A percentile compares a stretch with the other conserved stretches of the same genome.
phyloP scores from a whole-genome alignment of 2,113 vertebrate genomes.

The Peromyscus leucopus region DNA sequence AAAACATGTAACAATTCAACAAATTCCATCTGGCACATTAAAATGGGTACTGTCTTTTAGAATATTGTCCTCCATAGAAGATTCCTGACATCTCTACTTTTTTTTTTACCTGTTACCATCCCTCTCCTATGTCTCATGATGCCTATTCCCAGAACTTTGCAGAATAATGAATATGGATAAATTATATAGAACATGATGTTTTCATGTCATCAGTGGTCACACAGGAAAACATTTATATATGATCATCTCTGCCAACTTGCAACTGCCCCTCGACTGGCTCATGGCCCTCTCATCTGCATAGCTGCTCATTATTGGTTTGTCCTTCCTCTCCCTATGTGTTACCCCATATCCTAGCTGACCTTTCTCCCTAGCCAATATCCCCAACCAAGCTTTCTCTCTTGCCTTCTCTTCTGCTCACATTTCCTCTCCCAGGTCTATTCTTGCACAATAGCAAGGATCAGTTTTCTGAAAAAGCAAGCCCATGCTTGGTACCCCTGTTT shows the following conservation, averaged over 20 bases:
- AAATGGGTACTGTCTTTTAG: background rate
- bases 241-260: background rate
- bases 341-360: fast-evolving
- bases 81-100: background rate
- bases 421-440: background rate
- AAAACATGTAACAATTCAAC: background rate
- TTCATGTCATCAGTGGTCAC: background rate
- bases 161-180: background rate
- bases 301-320: fast-evolving
- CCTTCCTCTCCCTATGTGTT: fast-evolving
- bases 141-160: background rate
- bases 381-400: background rate
- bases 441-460: background rate
- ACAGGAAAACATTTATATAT: background rate
- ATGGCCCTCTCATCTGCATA: fast-evolving
- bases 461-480: background rate
- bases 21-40: background rate
- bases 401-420: background rate
- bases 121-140: background rate
- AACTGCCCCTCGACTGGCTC: background rate
- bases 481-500: no score
- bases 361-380: fast-evolving
- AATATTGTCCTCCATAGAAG: fast-evolving
- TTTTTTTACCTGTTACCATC: background rate
- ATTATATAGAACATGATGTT: background rate